phyloP scores from a whole-genome alignment of 2,888 invertebrate species.

The Hypena proboscidalis region DNA sequence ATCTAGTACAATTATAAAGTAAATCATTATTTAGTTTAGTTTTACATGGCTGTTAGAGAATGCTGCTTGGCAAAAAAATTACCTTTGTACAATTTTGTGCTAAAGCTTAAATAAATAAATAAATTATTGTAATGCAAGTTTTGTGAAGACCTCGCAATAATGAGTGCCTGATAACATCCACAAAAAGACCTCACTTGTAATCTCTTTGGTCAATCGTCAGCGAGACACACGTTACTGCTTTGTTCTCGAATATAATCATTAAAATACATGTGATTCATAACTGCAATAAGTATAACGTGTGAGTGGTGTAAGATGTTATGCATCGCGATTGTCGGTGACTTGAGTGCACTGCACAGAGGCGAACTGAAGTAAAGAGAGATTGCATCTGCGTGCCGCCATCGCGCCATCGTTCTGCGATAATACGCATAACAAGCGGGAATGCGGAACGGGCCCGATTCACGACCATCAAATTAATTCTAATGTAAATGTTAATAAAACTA shows the following conservation, averaged over 20 bases:
- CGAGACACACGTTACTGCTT: too few species aligned
- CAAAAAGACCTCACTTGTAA: too few species aligned
- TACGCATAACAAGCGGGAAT: constrained; percentile 38
- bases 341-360: constrained; percentile 33
- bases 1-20: too few species aligned
- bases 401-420: constrained; percentile 28
- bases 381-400: constrained; percentile 36
- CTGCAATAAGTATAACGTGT: constrained; percentile 59
- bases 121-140: too few species aligned
- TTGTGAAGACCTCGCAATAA: too few species aligned
- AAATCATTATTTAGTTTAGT: too few species aligned
- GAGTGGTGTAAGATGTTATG: constrained; percentile 62
- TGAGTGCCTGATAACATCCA: too few species aligned
- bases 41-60: too few species aligned
- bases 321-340: constrained; percentile 35
- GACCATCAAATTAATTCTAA: constrained; percentile 18
- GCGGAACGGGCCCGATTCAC: constrained; percentile 41
- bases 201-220: too few species aligned
- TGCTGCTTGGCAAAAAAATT: too few species aligned
- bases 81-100: too few species aligned
- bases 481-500: not conserved
- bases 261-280: constrained; percentile 3
- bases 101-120: too few species aligned
- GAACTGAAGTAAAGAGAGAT: constrained; percentile 36
- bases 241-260: constrained; percentile 18